Conservation (phyloP, 2,113 vertebrate genomes). For the Platanista minor region DNA sequence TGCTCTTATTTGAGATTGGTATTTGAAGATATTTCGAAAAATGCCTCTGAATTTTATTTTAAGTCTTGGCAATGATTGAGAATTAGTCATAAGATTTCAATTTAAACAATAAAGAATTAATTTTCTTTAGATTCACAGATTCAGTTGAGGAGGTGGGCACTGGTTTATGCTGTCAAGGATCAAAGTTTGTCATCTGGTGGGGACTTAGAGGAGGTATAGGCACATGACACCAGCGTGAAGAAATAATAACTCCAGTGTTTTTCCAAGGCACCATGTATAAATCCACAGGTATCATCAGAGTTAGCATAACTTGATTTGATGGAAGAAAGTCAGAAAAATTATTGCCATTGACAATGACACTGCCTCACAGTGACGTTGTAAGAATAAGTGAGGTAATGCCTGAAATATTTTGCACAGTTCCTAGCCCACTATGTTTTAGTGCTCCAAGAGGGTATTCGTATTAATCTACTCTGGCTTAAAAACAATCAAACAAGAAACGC, state of each 20-base stretch:
- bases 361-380: rapidly evolving
- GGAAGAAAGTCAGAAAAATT: not conserved
- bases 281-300: rapidly evolving
- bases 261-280: rapidly evolving
- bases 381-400: not conserved
- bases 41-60: not conserved
- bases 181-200: not conserved
- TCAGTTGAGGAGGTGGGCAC: not conserved
- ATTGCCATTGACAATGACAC: rapidly evolving
- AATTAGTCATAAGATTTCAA: constrained; percentile 21
- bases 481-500: not conserved
- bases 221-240: rapidly evolving
- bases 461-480: not conserved
- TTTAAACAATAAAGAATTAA: constrained; percentile 14
- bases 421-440: too few species aligned
- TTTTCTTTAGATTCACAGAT: not conserved
- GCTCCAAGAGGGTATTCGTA: too few species aligned
- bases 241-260: not conserved
- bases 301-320: too few species aligned
- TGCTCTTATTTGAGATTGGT: not conserved
- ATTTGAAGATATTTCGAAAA: constrained; percentile 12
- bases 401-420: rapidly evolving
- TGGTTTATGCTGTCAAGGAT: too few species aligned
- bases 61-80: constrained; percentile 31
- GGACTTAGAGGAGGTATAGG: not conserved